Evolutionary conservation across 2,113 vertebrate species (phyloP).

Genomic region (Thalassarche chlororhynchos): DNA sequence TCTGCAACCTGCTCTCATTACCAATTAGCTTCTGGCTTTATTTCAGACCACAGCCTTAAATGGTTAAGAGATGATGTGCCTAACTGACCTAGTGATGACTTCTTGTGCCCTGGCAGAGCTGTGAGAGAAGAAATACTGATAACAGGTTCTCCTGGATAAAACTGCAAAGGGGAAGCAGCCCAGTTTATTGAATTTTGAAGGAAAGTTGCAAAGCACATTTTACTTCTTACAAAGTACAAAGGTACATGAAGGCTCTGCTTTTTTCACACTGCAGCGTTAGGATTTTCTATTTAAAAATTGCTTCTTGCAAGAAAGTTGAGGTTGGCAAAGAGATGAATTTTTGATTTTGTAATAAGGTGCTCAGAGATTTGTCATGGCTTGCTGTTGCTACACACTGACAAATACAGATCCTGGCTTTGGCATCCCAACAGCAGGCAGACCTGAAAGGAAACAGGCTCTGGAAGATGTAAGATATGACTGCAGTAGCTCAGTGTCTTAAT

Average conservation of each 20-base stretch:
- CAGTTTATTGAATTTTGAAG: not conserved
- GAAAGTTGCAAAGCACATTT: not conserved
- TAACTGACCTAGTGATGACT: not conserved
- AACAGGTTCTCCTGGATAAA: not conserved
- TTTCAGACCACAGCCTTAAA: not conserved
- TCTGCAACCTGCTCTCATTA: not conserved
- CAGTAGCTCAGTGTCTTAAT: not conserved
- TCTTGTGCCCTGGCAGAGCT: not conserved
- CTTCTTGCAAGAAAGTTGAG: not conserved
- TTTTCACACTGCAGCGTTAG: not conserved
- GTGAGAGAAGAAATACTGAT: not conserved
- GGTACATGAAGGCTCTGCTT: not conserved
- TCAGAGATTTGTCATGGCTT: not conserved
- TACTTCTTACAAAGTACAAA: not conserved
- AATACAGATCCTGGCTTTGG: not conserved
- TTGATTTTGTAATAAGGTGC: not conserved
- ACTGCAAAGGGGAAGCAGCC: not conserved
- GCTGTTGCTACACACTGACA: not conserved
- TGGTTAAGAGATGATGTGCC: rapidly evolving
- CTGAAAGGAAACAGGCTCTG: not conserved
- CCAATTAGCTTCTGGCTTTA: not conserved
- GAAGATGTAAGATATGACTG: not conserved
- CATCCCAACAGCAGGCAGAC: not conserved
- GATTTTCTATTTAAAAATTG: not conserved
- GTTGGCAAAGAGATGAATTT: not conserved